phyloP scores from a whole-genome alignment of 2,888 invertebrate species.

The Acleris laterana region DNA sequence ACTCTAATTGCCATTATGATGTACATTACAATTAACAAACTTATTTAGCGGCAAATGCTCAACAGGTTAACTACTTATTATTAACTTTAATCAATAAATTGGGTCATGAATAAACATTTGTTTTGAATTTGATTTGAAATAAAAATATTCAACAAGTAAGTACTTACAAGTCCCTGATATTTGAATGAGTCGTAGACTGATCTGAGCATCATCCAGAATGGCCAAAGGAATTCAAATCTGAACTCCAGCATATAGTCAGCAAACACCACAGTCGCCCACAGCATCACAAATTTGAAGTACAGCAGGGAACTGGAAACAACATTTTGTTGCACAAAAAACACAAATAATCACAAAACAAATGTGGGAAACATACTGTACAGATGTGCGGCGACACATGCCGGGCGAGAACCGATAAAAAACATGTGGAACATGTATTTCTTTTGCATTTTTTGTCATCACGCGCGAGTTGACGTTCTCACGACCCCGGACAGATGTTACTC shows the following conservation, averaged over 20 bases:
- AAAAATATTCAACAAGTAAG: constrained; percentile 24
- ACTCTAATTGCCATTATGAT: too few species aligned
- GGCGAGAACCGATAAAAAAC: constrained; percentile 34
- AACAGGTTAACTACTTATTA: too few species aligned
- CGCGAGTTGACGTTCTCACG: constrained; percentile 46
- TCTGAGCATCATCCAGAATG: constrained; percentile 97
- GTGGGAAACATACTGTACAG: constrained; percentile 29
- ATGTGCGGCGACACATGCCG: constrained; percentile 19
- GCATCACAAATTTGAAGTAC: constrained; percentile 96
- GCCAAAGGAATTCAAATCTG: constrained; percentile 99
- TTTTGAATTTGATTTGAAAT: too few species aligned
- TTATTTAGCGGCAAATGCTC: too few species aligned
- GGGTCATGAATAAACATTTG: too few species aligned
- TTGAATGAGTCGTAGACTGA: constrained; percentile 98
- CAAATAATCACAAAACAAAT: constrained; percentile 21
- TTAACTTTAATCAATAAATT: too few species aligned
- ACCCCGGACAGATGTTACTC: constrained; percentile 64
- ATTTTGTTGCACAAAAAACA: constrained; percentile 21
- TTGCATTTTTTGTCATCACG: constrained; percentile 53
- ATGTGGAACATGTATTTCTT: constrained; percentile 43
- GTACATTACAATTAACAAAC: too few species aligned
- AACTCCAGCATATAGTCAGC: constrained; percentile 99
- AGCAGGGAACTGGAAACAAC: constrained; percentile 92
- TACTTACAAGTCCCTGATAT: constrained; percentile 97
- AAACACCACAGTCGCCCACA: constrained; percentile 97